Conservation (phyloP, 1,140 invertebrate species). For the Drosophila lowei region DNA sequence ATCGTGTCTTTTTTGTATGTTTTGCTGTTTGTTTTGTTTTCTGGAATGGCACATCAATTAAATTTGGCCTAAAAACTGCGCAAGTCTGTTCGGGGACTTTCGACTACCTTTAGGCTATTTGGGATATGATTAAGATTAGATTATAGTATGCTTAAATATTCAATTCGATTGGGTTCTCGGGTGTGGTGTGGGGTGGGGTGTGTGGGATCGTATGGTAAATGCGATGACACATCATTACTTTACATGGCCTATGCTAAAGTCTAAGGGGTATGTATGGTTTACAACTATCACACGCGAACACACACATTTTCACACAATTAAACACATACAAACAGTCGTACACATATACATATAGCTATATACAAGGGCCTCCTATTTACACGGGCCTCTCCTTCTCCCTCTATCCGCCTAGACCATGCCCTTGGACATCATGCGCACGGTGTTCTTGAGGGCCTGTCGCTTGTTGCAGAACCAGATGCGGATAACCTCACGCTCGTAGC, state of each 20-base stretch:
- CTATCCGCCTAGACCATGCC: constrained; percentile 84
- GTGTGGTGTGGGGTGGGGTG: background rate
- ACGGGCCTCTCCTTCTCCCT: background rate
- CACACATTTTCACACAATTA: constrained; percentile 26
- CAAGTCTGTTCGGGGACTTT: constrained; percentile 64
- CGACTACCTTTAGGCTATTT: constrained; percentile 78
- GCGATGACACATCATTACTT: constrained; percentile 81
- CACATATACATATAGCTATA: constrained; percentile 45
- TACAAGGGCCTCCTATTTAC: constrained; percentile 44
- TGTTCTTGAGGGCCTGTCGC: constrained; percentile 97
- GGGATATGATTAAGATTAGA: constrained; percentile 69
- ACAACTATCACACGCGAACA: constrained; percentile 74
- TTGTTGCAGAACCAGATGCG: constrained; percentile 99
- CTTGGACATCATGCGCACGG: constrained; percentile 95
- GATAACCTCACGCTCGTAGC: constrained; percentile 98
- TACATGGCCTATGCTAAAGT: constrained; percentile 74
- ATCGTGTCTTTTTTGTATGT: constrained; percentile 33
- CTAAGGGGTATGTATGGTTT: constrained; percentile 62
- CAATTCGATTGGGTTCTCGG: constrained; percentile 48
- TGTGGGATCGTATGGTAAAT: constrained; percentile 59
- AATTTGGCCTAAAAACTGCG: constrained; percentile 72
- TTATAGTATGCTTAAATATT: constrained; percentile 51
- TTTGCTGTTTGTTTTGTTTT: constrained; percentile 28
- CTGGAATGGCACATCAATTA: constrained; percentile 78
- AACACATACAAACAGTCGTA: background rate